Evolutionary conservation across 2,113 vertebrate species (phyloP), one percentile per base, ranked within the genome.

Genomic region (Pimephales promelas): DNA sequence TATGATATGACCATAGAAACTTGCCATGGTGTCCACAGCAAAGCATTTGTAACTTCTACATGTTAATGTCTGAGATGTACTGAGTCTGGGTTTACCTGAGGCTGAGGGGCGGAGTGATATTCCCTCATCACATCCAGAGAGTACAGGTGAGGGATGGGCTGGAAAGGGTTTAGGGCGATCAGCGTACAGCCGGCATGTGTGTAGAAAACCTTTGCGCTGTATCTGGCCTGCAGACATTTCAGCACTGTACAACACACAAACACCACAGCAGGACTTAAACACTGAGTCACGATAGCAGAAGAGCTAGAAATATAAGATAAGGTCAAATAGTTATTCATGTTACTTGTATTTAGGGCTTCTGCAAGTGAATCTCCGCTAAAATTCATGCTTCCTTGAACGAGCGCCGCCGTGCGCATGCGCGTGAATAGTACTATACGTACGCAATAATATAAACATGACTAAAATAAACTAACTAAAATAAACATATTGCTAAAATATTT

Each of bases 121-220:
- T 96, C 94, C 81, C 88, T 95, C 97, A 99, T 99, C 24, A 97
- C 92, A 61, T 97, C 95, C 14, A 92, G 89, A 3, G 95, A 92
- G 76, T 99, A 99, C 80, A 99, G 96, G 78, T 93, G 89, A 83
- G 95, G 94, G 59, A 99, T 8, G 0, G 95, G 94, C 87, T 95
- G 95, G 90, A 99, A 99, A 20, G 98, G 98, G 89, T 99, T 99
- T 54, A 99, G 92, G 83, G 97, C 97, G 89, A 99, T 97, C 84
- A 99, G 91, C 43, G 97, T 98, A 91, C 97, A 99, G 88, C 98
- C 98, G 81, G 98, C 98, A 74, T 97, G 96, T 68, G 98, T 98
- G 73, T 99, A 99, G 90, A 99, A 99, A 52, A 94, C 89, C 70
- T 93, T 92, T 1, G 84, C 88, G 0, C 74, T 85, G 43, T 99